Percentiles rank a stretch among this genome's conserved stretches.
Evolutionary conservation across 2,797 vertebrate genomes (phyloP).

Genomic region (Oreortyx pictus): DNA sequence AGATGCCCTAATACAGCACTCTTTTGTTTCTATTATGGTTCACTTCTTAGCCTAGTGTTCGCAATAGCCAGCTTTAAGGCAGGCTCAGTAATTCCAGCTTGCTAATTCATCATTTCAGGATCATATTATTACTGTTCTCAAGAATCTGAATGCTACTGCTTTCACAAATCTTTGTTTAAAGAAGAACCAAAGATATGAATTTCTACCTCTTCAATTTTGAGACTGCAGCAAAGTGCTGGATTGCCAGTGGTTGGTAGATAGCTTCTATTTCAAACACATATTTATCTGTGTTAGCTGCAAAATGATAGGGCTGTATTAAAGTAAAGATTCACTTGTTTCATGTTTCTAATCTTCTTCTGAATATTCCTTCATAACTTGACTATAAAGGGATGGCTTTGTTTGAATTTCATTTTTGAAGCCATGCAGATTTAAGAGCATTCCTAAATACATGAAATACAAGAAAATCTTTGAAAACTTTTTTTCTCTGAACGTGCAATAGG

Average conservation of each 20-base stretch:
- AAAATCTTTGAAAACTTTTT: conserved; percentile 11
- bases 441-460: not conserved
- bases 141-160: not conserved
- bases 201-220: conserved; percentile 44
- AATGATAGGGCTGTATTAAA: conserved; percentile 55
- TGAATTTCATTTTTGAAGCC: conserved; percentile 39
- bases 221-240: conserved; percentile 1
- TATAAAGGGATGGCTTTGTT: conserved; percentile 39
- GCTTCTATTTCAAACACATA: conserved; percentile 63
- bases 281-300: conserved; percentile 57
- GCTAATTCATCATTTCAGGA: conserved; percentile 57
- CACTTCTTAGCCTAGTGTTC: not conserved
- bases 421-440: conserved; percentile 11
- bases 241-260: conserved; percentile 63
- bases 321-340: conserved; percentile 46
- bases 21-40: not conserved
- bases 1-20: not conserved
- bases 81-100: conserved; percentile 3
- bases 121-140: conserved; percentile 6
- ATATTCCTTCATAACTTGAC: conserved; percentile 41
- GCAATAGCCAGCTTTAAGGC: conserved; percentile 12
- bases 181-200: not conserved
- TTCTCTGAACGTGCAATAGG: not conserved
- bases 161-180: conserved; percentile 47
- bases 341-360: conserved; percentile 39